phyloP scores from a whole-genome alignment of 2,888 invertebrate species.

The Tetranychus piercei region DNA sequence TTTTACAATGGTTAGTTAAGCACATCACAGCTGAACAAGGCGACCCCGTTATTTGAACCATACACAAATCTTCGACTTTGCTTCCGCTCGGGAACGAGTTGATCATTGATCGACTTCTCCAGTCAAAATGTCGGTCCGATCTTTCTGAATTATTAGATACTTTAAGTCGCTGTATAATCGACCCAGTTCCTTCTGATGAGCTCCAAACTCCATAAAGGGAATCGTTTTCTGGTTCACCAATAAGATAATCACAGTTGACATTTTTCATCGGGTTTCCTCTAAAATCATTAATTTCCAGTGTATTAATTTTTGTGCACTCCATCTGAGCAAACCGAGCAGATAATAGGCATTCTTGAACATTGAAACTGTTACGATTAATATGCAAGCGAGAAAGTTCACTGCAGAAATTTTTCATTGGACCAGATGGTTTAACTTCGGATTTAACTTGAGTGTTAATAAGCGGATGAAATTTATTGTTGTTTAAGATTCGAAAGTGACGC shows the following conservation, averaged over 20 bases:
- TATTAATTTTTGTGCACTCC: neutral
- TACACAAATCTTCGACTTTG: constrained; percentile 7
- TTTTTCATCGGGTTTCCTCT: constrained; percentile 7
- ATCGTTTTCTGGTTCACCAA: constrained; percentile 9
- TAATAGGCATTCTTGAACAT: constrained; percentile 8
- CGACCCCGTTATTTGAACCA: neutral
- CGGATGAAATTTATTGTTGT: constrained; percentile 8
- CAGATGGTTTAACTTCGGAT: neutral
- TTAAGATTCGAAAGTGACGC: constrained; percentile 17
- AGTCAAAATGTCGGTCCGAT: neutral
- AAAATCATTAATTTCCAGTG: neutral
- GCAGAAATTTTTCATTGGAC: neutral
- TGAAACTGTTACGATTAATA: neutral
- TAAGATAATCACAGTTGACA: constrained; percentile 13
- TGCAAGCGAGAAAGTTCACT: neutral
- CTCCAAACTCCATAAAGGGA: constrained; percentile 5
- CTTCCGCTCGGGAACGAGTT: constrained; percentile 5
- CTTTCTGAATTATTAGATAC: neutral
- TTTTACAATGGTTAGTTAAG: constrained; percentile 12
- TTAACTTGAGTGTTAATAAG: neutral
- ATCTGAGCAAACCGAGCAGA: neutral
- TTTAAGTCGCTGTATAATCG: neutral
- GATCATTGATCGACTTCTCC: neutral
- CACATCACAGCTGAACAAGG: constrained; percentile 2
- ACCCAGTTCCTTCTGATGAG: neutral